Evolutionary conservation across 1,140 invertebrate genomes (phyloP).

Genomic region (Varroa destructor): DNA sequence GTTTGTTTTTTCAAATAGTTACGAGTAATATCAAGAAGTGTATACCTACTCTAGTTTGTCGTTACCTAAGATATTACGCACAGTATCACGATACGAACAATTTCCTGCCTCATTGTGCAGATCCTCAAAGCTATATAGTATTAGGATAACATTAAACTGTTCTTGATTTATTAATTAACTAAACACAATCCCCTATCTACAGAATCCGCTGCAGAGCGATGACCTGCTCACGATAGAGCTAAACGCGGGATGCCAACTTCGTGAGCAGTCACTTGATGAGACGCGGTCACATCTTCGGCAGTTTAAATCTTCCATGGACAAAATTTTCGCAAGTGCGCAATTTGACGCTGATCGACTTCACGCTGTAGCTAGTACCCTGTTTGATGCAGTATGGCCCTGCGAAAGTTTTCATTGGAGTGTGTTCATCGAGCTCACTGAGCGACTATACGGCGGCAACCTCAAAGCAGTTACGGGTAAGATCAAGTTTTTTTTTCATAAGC

Average conservation of each 20-base stretch:
- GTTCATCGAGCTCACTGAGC: slow-evolving; percentile 6
- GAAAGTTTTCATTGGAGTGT: slow-evolving; percentile 1
- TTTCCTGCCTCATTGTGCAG: no score
- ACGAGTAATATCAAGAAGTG: no score
- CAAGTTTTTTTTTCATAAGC: no score
- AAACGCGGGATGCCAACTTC: no score
- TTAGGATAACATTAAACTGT: no score
- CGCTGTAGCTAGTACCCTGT: neutral
- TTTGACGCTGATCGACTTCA: neutral
- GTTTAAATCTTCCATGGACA: neutral
- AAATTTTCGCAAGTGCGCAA: slow-evolving; percentile 10
- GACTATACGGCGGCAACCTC: neutral
- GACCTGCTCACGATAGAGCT: neutral
- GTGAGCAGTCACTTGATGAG: neutral
- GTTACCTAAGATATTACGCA: no score
- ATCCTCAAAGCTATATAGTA: no score
- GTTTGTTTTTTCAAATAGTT: no score
- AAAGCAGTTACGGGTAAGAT: no score
- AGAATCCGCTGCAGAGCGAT: neutral
- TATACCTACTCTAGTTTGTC: no score
- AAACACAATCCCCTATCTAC: neutral
- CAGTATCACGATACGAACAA: no score
- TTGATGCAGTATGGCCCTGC: slow-evolving; percentile 10
- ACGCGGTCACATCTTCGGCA: neutral
- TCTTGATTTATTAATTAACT: no score